A percentile compares a stretch with the other conserved stretches of the same genome.
phyloP scores from a whole-genome alignment of 2,888 invertebrate species.

The Trichacis sp. region DNA sequence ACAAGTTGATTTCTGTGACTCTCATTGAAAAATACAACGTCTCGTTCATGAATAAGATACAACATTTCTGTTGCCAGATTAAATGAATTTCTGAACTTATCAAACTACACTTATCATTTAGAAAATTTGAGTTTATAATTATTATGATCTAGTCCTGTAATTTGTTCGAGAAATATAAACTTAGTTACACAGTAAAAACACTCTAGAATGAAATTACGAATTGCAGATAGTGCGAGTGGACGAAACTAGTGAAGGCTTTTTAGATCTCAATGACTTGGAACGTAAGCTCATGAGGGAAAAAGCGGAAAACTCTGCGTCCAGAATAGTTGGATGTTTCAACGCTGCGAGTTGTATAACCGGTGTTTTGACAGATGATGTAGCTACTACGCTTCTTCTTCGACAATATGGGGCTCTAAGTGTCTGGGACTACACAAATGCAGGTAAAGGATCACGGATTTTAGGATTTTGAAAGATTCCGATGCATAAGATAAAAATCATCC shows the following conservation, averaged over 20 bases:
- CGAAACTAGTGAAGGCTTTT: conserved; percentile 83
- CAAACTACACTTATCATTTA: too few species aligned
- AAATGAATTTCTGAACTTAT: too few species aligned
- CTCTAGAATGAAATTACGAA: background rate
- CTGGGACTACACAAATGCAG: conserved; percentile 92
- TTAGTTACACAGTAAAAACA: too few species aligned
- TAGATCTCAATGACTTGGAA: conserved; percentile 84
- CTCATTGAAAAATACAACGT: too few species aligned
- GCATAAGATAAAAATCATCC: too few species aligned
- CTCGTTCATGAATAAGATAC: too few species aligned
- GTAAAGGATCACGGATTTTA: conserved; percentile 52
- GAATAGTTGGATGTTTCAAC: conserved; percentile 86
- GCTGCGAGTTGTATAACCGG: conserved; percentile 92
- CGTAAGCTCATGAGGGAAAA: conserved; percentile 76
- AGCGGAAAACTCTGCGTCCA: conserved; percentile 71
- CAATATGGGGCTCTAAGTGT: conserved; percentile 86
- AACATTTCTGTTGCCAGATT: too few species aligned
- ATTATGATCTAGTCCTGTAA: too few species aligned
- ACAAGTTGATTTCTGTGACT: too few species aligned
- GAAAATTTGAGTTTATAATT: too few species aligned
- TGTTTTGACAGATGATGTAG: conserved; percentile 85
- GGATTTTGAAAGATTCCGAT: too few species aligned
- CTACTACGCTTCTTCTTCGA: conserved; percentile 84
- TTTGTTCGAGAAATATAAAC: too few species aligned
- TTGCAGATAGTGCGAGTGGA: conserved; percentile 81